Evolutionary conservation across 1,140 invertebrate genomes (phyloP).

Genomic region (Ostrea denselamellosa): DNA sequence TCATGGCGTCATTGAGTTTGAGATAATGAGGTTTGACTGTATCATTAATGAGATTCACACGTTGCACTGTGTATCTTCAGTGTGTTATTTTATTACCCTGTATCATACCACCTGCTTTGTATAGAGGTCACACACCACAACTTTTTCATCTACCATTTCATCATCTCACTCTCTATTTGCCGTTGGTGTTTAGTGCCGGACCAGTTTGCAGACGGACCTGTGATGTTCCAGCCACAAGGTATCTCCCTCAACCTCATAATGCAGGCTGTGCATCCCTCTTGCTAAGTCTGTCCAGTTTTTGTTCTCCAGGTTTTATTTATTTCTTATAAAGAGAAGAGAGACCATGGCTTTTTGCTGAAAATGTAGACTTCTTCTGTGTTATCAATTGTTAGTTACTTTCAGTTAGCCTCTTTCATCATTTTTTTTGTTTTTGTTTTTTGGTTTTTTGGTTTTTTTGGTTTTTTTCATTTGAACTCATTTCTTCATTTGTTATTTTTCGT

Average conservation of each 20-base stretch:
- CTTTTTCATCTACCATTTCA: slow-evolving; percentile 20
- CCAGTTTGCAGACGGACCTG: slow-evolving; percentile 62
- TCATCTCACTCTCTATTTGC: slow-evolving; percentile 34
- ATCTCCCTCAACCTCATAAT: background rate
- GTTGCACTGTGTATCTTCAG: too few species aligned
- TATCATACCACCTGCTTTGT: too few species aligned
- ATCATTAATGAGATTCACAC: too few species aligned
- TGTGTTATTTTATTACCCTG: too few species aligned
- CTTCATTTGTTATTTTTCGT: background rate
- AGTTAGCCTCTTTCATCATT: background rate
- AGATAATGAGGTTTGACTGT: too few species aligned
- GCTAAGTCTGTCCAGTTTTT: background rate
- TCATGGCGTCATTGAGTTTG: too few species aligned
- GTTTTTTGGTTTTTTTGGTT: background rate
- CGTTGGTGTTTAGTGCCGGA: slow-evolving; percentile 64
- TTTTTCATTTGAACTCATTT: background rate
- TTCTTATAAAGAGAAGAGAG: too few species aligned
- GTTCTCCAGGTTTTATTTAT: background rate
- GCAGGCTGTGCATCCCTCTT: too few species aligned
- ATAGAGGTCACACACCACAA: too few species aligned
- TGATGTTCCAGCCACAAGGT: slow-evolving; percentile 56
- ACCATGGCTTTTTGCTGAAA: background rate
- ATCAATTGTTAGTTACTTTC: background rate
- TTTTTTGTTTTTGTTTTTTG: background rate
- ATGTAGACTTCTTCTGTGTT: background rate